Base-by-base conservation (phyloP, 2,797 vertebrate genomes). In the Forpus xanthops region DNA sequence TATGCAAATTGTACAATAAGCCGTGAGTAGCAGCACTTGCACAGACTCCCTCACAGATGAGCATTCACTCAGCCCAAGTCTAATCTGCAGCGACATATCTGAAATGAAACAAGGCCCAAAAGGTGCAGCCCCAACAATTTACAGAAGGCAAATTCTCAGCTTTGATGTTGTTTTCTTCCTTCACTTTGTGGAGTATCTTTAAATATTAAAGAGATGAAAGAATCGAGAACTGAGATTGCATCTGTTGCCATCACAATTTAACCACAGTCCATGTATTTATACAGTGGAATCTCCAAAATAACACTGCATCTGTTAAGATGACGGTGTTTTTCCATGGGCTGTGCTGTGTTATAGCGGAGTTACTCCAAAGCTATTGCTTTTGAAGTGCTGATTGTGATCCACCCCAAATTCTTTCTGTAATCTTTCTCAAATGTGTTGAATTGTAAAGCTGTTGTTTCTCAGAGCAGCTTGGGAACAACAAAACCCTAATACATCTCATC, bases 221-320 rank as follows among this genome's bases (percentile, higher is more conserved):
- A 95, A 82, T 53, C 0, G 0, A 88, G 77, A 83, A 75, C 58
- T 8, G 44, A 94, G 89, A 94, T 83, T 72, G 77, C 93, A 96
- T 96, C 94, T 95, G 94, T 95, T 92, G 85, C 83, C 93, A 96
- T 93, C 95, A 92, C 87, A 88, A 86, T 94, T 95, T 92, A 96
- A 95, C 92, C 90, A 84, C 93, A 90, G 94, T 70, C 92, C 93
- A 78, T 86, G 84, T 93, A 95, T 95, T 95, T 95, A 95, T 97
- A 96, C 95, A 96, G 94, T 61, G 68, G 91, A 96, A 95, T 95
- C 85, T 96, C 95, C 92, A 95, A 96, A 97, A 95, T 95, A 97
- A 96, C 87, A 94, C 58, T 66, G 92, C 95, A 95, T 96, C 96
- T 96, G 95, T 95, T 96, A 89, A 94, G 91, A 94, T 91, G 91